A percentile compares a stretch with the other conserved stretches of the same genome.
Evolutionary conservation across 2,797 vertebrate genomes (phyloP).

Genomic region (Sebastes hopkinsi): DNA sequence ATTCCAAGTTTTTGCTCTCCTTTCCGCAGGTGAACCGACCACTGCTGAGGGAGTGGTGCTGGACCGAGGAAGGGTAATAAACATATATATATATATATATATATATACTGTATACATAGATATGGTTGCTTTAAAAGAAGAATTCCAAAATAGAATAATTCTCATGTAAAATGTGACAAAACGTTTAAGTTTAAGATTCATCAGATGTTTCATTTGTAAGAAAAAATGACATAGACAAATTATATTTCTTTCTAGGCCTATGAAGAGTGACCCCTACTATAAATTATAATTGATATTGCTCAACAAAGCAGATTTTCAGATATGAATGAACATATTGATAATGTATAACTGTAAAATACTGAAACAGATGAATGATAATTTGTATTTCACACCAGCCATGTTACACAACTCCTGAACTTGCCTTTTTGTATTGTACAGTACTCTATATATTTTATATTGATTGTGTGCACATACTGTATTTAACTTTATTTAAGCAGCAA

Average conservation of each 20-base stretch:
- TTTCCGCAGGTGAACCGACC: constrained; percentile 67
- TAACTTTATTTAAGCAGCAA: not conserved
- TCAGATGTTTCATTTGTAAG: not conserved
- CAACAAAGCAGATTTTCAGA: not conserved
- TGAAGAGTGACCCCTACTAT: not conserved
- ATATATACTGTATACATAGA: not conserved
- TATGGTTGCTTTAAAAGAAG: not conserved
- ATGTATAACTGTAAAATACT: not conserved
- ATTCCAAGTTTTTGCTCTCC: not conserved
- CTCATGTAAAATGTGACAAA: not conserved
- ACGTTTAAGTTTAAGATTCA: not conserved
- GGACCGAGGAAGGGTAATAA: constrained; percentile 72
- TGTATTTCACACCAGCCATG: not conserved
- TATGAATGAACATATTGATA: not conserved
- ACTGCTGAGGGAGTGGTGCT: constrained; percentile 71
- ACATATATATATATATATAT: not conserved
- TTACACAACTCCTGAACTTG: not conserved
- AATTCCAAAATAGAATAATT: not conserved
- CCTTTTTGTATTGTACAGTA: not conserved
- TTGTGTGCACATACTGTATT: not conserved
- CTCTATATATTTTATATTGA: not conserved
- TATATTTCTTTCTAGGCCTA: not conserved
- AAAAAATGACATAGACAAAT: not conserved
- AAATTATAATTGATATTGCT: not conserved
- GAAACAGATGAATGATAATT: not conserved